Conservation (phyloP, 2,888 invertebrate genomes). For the Cataglyphis altisquamis region DNA sequence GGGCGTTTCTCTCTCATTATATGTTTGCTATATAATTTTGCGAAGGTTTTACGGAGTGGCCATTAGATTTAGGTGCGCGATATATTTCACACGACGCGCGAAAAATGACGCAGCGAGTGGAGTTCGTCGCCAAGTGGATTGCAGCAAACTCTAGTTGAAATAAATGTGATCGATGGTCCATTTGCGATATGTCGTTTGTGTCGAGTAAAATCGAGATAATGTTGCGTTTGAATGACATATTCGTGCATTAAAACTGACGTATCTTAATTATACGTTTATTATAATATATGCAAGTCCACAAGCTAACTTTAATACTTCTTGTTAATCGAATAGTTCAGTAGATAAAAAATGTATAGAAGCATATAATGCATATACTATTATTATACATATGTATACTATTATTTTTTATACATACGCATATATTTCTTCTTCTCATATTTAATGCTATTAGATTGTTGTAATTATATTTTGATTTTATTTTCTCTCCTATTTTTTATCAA, state of each 20-base stretch:
- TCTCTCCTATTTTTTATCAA: not conserved
- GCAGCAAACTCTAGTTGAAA: slow-evolving; percentile 44
- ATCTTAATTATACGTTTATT: slow-evolving; percentile 40
- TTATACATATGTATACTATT: not conserved
- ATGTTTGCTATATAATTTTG: slow-evolving; percentile 47
- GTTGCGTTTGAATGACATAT: slow-evolving; percentile 20
- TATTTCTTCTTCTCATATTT: not conserved
- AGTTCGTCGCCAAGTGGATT: slow-evolving; percentile 47
- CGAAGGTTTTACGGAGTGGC: slow-evolving; percentile 27
- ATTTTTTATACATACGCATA: not conserved
- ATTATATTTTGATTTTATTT: not conserved
- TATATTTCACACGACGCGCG: slow-evolving; percentile 46
- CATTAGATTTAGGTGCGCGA: slow-evolving; percentile 49
- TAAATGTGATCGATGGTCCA: slow-evolving; percentile 47
- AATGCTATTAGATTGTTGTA: not conserved
- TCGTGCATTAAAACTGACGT: slow-evolving; percentile 45
- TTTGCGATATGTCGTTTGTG: slow-evolving; percentile 41
- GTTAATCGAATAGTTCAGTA: slow-evolving; percentile 22
- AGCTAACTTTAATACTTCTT: slow-evolving; percentile 3
- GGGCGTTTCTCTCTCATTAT: slow-evolving; percentile 23
- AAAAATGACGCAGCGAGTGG: slow-evolving; percentile 43
- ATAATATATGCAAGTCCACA: not conserved
- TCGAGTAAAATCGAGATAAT: slow-evolving; percentile 43
- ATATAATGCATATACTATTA: not conserved
- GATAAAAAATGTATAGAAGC: not conserved